Conservation (phyloP, 2,113 vertebrate species). For the Oncorhynchus masou region DNA sequence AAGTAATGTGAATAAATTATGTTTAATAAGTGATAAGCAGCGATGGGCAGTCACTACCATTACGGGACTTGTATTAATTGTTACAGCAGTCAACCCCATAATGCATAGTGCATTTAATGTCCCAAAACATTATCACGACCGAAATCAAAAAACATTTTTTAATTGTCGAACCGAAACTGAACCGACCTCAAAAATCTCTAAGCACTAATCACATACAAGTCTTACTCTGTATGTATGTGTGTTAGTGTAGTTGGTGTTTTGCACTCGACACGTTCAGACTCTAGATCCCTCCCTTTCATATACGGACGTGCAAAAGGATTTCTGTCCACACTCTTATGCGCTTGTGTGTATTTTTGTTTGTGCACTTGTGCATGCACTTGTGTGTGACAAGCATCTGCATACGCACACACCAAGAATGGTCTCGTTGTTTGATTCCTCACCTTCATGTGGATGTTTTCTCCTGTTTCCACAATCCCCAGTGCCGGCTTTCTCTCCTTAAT, state of each 20-base stretch:
- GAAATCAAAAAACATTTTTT: too few relatives aligned
- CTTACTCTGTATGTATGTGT: background rate
- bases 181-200: too few relatives aligned
- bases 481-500: conserved; percentile 18
- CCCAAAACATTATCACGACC: too few relatives aligned
- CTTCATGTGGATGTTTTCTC: background rate
- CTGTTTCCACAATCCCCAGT: background rate
- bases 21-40: too few relatives aligned
- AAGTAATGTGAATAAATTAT: too few relatives aligned
- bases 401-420: background rate
- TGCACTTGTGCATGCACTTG: background rate
- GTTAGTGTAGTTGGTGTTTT: background rate
- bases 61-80: too few relatives aligned
- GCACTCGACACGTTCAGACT: background rate
- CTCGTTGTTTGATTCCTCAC: background rate
- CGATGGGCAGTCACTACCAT: too few relatives aligned
- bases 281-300: background rate
- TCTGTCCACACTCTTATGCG: background rate
- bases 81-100: too few relatives aligned
- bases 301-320: background rate
- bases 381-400: background rate
- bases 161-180: too few relatives aligned
- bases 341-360: background rate
- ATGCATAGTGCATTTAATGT: too few relatives aligned
- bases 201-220: too few relatives aligned